Base-by-base conservation (phyloP, 2,113 vertebrate species). In the Grantiella picta region DNA sequence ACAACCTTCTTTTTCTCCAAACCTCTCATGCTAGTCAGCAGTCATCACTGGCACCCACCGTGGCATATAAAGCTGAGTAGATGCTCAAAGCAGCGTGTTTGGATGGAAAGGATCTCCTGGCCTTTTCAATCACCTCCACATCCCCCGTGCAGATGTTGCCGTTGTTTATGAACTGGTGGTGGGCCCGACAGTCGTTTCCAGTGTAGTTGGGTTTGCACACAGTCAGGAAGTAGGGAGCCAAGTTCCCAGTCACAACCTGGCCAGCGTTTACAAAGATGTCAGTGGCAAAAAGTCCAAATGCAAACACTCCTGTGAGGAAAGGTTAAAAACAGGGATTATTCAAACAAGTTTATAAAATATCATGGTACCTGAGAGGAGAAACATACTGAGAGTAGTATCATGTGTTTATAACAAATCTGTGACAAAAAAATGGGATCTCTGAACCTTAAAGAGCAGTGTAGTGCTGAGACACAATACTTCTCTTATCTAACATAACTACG, bases 171-270 rank as follows among this genome's bases (percentile, higher is more conserved):
- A 99, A 99, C 97, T 99, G 98, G 60, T 99, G 98, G 88, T 98
- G 98, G 24, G 97, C 97, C 36, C 96, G 98, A 83, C 99, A 99
- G 94, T 99, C 99, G 0, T 98, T 96, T 54, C 98, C 98, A 12
- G 99, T 99, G 96, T 99, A 99, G 97, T 99, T 99, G 45, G 99
- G 99, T 93, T 99, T 99, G 97, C 99, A 99, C 44, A 99, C 99
- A 2, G 98, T 99, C 96, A 99, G 98, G 97, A 99, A 99, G 98
- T 99, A 99, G 1, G 99, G 99, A 16, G 99, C 98, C 65, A 99
- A 98, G 92, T 99, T 99, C 21, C 99, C 99, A 0, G 99, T 99
- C 96, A 99, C 99, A 84, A 99, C 99, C 98, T 99, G 99, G 86
- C 99, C 99, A 2, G 99, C 99, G 0, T 99, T 99, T 95, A 99